phyloP scores from a whole-genome alignment of 1,140 invertebrate species.

The Drosophila pruinosa region DNA sequence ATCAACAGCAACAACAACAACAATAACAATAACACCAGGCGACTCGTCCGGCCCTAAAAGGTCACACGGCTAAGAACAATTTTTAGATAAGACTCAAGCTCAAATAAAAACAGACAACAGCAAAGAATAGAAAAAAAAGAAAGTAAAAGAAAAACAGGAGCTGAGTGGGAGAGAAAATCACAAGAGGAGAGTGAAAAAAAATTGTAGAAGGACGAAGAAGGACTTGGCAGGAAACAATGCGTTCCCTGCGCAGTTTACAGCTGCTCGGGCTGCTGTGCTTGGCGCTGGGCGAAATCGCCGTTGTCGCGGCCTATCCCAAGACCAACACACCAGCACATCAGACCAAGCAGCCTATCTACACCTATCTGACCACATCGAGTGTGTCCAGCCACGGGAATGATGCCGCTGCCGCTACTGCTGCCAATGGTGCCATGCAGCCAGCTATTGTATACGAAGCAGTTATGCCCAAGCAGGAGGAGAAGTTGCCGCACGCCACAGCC shows the following conservation, averaged over 20 bases:
- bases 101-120: slow-evolving; percentile 52
- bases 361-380: slow-evolving; percentile 71
- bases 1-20: background rate
- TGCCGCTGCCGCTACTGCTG: background rate
- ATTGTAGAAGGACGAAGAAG: background rate
- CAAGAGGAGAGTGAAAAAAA: slow-evolving; percentile 4
- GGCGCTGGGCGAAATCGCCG: slow-evolving; percentile 15
- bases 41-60: slow-evolving; percentile 13
- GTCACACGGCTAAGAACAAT: slow-evolving; percentile 41
- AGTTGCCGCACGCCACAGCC: background rate
- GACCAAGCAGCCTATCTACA: slow-evolving; percentile 40
- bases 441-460: slow-evolving; percentile 69
- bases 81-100: slow-evolving; percentile 58
- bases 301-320: slow-evolving; percentile 43
- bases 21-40: background rate
- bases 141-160: background rate
- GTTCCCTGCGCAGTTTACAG: slow-evolving; percentile 41
- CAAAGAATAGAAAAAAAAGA: background rate
- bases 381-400: slow-evolving; percentile 53
- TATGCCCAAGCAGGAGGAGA: slow-evolving; percentile 46
- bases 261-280: slow-evolving; percentile 46
- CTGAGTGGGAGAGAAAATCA: background rate
- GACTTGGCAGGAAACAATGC: slow-evolving; percentile 47
- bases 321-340: slow-evolving; percentile 42
- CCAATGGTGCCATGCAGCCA: slow-evolving; percentile 42